Evolutionary conservation across 1,140 invertebrate species (phyloP).

Genomic region (Coptotermes formosanus): DNA sequence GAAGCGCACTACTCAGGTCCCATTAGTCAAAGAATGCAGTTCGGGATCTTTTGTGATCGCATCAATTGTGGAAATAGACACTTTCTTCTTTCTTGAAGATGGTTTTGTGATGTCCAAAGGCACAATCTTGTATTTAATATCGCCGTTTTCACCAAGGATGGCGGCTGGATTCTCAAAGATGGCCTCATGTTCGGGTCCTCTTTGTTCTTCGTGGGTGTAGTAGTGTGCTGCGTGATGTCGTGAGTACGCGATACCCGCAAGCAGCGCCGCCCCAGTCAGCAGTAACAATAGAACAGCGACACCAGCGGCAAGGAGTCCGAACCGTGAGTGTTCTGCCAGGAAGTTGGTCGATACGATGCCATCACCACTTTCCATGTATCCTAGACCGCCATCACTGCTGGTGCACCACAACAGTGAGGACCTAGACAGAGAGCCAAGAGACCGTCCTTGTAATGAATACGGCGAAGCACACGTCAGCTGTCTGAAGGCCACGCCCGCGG

Average conservation of each 20-base stretch:
- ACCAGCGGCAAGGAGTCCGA: constrained; percentile 57
- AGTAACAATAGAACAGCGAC: constrained; percentile 52
- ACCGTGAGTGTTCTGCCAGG: constrained; percentile 51
- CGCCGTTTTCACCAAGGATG: constrained; percentile 38
- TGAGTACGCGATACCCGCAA: constrained; percentile 56
- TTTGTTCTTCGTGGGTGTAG: constrained; percentile 70
- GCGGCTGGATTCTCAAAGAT: constrained; percentile 46
- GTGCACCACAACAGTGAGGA: constrained; percentile 55
- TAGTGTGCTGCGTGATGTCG: constrained; percentile 65
- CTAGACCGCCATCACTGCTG: constrained; percentile 40
- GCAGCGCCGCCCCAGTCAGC: constrained; percentile 51
- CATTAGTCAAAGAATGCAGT: constrained; percentile 40
- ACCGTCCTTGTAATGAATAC: constrained; percentile 50
- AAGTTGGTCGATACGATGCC: constrained; percentile 38
- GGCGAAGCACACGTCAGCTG: constrained; percentile 54
- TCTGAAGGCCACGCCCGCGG: constrained; percentile 33
- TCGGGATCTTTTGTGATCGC: constrained; percentile 47
- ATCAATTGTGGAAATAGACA: constrained; percentile 48
- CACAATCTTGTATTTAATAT: constrained; percentile 39
- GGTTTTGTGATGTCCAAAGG: constrained; percentile 25
- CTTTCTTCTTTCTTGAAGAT: constrained; percentile 33
- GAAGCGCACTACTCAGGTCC: constrained; percentile 37
- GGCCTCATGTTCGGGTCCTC: constrained; percentile 49
- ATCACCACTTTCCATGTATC: constrained; percentile 33
- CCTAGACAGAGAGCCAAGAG: constrained; percentile 49